Percentiles rank a stretch among this genome's conserved stretches.
Evolutionary conservation across 2,888 invertebrate genomes (phyloP).

Genomic region (Enoplolaimus lenunculus): DNA sequence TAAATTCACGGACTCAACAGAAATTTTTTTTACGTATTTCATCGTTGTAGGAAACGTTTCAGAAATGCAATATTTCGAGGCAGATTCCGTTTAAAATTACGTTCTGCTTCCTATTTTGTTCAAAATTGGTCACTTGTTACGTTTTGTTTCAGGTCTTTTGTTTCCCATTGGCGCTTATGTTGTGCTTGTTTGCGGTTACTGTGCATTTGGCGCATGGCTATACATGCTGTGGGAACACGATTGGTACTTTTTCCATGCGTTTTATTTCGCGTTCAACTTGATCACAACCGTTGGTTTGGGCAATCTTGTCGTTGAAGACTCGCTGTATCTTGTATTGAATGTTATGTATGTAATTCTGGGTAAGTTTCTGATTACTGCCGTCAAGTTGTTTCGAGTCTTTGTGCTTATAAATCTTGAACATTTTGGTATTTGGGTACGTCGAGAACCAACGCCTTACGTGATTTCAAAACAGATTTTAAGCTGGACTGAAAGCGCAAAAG

Average conservation of each 20-base stretch:
- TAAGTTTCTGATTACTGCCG: background rate
- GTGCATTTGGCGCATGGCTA: slow-evolving; percentile 39
- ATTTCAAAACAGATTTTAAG: no score
- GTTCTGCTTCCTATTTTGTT: no score
- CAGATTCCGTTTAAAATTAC: no score
- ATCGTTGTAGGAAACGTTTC: no score
- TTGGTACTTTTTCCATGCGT: slow-evolving; percentile 40
- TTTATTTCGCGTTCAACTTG: slow-evolving; percentile 40
- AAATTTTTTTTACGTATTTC: no score
- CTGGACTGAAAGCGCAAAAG: no score
- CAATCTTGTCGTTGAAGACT: slow-evolving; percentile 38
- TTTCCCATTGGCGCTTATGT: slow-evolving; percentile 34
- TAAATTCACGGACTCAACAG: no score
- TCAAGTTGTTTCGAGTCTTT: background rate
- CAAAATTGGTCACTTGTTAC: no score
- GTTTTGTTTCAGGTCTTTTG: slow-evolving; percentile 29
- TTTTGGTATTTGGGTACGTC: no score
- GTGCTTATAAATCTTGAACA: background rate
- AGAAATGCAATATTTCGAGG: no score
- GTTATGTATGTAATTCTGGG: slow-evolving; percentile 41
- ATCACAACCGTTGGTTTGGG: slow-evolving; percentile 40
- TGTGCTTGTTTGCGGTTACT: slow-evolving; percentile 28
- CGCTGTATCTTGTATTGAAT: slow-evolving; percentile 37
- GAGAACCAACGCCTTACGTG: no score
- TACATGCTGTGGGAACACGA: slow-evolving; percentile 38